Conservation (phyloP, 2,888 invertebrate genomes). For the Diplazon laetatorius region DNA sequence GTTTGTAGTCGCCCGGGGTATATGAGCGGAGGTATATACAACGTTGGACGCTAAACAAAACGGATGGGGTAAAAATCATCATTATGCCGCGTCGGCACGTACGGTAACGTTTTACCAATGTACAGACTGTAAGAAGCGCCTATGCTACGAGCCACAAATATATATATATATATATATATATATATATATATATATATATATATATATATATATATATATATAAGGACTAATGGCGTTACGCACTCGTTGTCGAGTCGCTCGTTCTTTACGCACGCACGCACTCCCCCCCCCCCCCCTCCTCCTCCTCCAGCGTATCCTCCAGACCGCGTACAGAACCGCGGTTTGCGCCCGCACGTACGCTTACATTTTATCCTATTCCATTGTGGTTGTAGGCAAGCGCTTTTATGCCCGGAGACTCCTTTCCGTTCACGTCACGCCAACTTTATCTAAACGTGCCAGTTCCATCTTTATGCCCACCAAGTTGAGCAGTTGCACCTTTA, state of each 20-base stretch:
- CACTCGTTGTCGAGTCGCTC: slow-evolving; percentile 27
- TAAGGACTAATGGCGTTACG: slow-evolving; percentile 57
- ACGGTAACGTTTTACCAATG: slow-evolving; percentile 52
- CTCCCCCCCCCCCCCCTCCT: slow-evolving; percentile 27
- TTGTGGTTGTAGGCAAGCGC: slow-evolving; percentile 17
- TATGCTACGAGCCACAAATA: slow-evolving; percentile 7
- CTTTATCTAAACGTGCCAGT: too few species aligned
- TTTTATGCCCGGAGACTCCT: slow-evolving; percentile 7
- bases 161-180: too few species aligned
- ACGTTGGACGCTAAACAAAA: slow-evolving; percentile 65
- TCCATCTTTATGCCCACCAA: too few species aligned
- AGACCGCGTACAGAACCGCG: slow-evolving; percentile 1
- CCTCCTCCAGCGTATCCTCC: neutral
- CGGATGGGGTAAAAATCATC: slow-evolving; percentile 66
- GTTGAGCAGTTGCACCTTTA: too few species aligned
- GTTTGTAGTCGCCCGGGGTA: slow-evolving; percentile 33
- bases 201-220: too few species aligned
- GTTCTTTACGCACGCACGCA: slow-evolving; percentile 50
- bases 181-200: too few species aligned
- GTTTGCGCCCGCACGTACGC: slow-evolving; percentile 41
- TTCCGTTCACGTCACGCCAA: neutral
- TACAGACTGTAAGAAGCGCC: slow-evolving; percentile 37
- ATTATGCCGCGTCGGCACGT: slow-evolving; percentile 62
- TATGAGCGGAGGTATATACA: too few species aligned
- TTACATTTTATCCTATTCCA: slow-evolving; percentile 30